phyloP scores from a whole-genome alignment of 2,113 vertebrate genomes.

The Vulpes lagopus region DNA sequence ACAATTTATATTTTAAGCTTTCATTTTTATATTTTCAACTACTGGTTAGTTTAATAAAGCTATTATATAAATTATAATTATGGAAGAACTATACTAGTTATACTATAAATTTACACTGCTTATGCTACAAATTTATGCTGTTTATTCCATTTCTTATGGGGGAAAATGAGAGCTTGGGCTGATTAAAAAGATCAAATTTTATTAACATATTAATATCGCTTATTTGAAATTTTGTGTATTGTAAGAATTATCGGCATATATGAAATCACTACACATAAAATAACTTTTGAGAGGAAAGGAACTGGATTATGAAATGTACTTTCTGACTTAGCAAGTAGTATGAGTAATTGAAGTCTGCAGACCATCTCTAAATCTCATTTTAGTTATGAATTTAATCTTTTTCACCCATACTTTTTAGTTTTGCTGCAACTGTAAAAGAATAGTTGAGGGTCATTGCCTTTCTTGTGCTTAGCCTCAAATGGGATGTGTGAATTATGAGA shows the following conservation, averaged over 20 bases:
- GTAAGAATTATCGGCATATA: not conserved
- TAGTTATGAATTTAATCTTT: slow-evolving; percentile 23
- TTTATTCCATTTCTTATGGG: not conserved
- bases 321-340: not conserved
- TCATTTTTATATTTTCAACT: not conserved
- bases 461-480: not conserved
- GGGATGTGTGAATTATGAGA: not conserved
- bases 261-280: not conserved
- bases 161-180: not conserved
- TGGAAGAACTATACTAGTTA: not conserved
- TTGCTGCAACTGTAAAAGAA: not conserved
- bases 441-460: not conserved
- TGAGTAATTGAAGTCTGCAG: not conserved
- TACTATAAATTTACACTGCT: not conserved
- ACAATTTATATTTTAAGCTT: slow-evolving; percentile 26
- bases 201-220: slow-evolving; percentile 2
- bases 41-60: slow-evolving; percentile 6
- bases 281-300: not conserved
- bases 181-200: not conserved
- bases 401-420: not conserved
- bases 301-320: not conserved
- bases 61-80: not conserved
- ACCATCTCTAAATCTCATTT: not conserved
- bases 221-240: slow-evolving; percentile 14
- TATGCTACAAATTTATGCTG: not conserved